Percentiles rank a stretch among this genome's conserved stretches.
Conservation (phyloP, 2,113 vertebrate genomes). For the Oreochromis aureus region DNA sequence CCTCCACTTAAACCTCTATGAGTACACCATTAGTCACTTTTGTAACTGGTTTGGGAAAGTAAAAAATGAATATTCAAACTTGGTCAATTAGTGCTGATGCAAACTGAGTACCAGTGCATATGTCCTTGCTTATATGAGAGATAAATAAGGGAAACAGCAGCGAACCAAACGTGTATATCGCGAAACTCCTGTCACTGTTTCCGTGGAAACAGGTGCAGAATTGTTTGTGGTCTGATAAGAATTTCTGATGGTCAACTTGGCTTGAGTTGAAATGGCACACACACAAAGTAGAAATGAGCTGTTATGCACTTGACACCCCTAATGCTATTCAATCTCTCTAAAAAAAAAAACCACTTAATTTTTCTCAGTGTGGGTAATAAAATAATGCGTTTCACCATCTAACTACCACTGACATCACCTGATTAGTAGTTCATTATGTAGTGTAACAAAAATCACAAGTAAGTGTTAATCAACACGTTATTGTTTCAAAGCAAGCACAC, state of each 20-base stretch:
- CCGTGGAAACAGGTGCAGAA: constrained; percentile 23
- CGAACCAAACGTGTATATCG: neutral
- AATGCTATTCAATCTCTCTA: neutral
- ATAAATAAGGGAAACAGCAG: neutral
- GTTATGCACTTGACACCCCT: neutral
- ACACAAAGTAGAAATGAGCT: neutral
- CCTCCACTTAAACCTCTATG: neutral
- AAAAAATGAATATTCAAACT: neutral
- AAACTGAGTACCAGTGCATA: neutral
- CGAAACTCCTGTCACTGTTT: constrained; percentile 11
- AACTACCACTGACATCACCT: neutral
- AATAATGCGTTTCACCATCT: neutral
- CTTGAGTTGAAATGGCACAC: neutral
- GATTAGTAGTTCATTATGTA: neutral
- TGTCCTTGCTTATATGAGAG: neutral
- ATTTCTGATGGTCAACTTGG: neutral
- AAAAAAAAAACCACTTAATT: neutral
- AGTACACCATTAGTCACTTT: neutral
- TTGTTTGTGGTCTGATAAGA: neutral
- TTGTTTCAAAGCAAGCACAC: neutral
- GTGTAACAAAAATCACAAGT: neutral
- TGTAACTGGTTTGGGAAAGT: neutral
- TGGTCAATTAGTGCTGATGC: neutral
- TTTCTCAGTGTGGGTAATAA: neutral
- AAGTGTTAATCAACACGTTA: neutral